Evolutionary conservation across 2,113 vertebrate genomes (phyloP), one percentile per base, ranked within the genome.

Genomic region (Abramis brama): DNA sequence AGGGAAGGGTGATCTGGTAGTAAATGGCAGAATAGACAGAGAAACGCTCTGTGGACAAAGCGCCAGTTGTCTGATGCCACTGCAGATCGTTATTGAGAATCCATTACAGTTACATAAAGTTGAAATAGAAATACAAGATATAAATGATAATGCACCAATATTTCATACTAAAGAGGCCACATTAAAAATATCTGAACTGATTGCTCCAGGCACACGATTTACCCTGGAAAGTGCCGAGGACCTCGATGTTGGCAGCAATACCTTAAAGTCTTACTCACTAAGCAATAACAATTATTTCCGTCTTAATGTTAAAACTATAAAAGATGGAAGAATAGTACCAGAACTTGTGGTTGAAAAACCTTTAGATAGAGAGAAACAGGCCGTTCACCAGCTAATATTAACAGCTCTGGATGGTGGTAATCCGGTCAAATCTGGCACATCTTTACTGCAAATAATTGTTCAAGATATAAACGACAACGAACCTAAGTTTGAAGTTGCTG

Each of bases 381-480:
- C 93, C 0, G 52, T 94, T 15, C 94, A 97, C 83, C 93, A 89
- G 23, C 88, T 96, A 59, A 92, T 89, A 0, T 83, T 96, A 55
- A 94, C 68, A 0, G 94, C 92, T 50, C 83, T 94, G 9, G 94
- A 95, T 82, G 94, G 94, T 0, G 94, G 94, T 0, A 93, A 89
- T 39, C 91, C 94, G 0, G 90, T 83, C 0, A 91, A 81, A 78
- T 87, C 91, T 2, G 93, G 93, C 0, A 93, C 92, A 2, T 86
- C 90, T 11, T 79, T 91, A 62, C 92, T 95, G 74, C 88, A 17
- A 0, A 71, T 95, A 1, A 85, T 50, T 11, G 91, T 95, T 0
- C 89, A 93, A 66, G 97, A 99, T 86, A 8, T 64, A 59, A 98
- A 97, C 36, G 97, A 99, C 88, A 97, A 99, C 30, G 87, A 93